These are phyloP conservation scores for Alligator sinensis DNA, from an alignment of 2,113 vertebrate genomes.

Conservation along the genomic window DNA sequence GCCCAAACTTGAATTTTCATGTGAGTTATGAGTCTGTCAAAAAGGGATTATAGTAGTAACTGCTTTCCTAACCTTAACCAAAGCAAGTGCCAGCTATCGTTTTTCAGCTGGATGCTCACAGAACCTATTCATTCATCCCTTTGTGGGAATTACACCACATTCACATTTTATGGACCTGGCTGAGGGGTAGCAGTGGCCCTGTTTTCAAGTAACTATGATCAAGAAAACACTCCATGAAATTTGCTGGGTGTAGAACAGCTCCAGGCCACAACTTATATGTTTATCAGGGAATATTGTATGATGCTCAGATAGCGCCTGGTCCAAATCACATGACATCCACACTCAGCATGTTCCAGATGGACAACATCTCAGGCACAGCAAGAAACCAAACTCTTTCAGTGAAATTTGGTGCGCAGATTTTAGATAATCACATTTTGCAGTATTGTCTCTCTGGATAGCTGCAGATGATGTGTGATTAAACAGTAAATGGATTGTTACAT, in stretches of 20 bases:
- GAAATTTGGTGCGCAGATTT: background rate
- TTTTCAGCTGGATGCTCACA: background rate
- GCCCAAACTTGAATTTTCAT: too few species aligned
- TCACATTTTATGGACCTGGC: background rate
- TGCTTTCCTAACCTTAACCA: background rate
- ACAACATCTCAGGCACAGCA: background rate
- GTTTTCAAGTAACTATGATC: background rate
- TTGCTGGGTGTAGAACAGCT: background rate
- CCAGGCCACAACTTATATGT: background rate
- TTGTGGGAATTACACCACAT: background rate
- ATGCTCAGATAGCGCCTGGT: background rate
- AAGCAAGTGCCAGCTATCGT: background rate
- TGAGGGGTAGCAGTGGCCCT: background rate
- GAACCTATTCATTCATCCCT: background rate
- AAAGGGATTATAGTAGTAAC: background rate
- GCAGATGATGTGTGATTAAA: conserved; percentile 29
- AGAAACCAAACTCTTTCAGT: background rate
- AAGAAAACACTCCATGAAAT: background rate
- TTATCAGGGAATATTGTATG: background rate
- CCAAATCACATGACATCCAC: background rate
- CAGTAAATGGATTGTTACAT: background rate
- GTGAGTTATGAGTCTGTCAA: too few species aligned
- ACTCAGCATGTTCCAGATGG: background rate
- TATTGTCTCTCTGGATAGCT: background rate
- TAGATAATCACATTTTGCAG: background rate